Conservation (phyloP, 2,888 invertebrate genomes). For the Coronaproctus castanopsis region DNA sequence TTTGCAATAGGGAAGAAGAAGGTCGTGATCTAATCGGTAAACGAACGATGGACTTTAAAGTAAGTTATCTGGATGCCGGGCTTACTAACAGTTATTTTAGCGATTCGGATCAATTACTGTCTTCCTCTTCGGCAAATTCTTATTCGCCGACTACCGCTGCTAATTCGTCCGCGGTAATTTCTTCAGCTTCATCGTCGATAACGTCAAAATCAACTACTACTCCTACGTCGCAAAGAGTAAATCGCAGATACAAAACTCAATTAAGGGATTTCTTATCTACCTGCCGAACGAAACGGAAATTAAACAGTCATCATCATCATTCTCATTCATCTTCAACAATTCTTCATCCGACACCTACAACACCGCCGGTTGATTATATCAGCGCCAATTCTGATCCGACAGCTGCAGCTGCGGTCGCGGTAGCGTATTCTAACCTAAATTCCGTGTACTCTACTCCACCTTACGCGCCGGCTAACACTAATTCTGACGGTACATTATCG, state of each 20-base stretch:
- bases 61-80: slow-evolving; percentile 87
- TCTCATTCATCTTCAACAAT: slow-evolving; percentile 29
- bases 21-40: slow-evolving; percentile 92
- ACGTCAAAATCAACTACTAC: slow-evolving; percentile 27
- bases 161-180: slow-evolving; percentile 32
- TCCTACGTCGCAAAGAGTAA: slow-evolving; percentile 57
- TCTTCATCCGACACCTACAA: slow-evolving; percentile 34
- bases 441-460: slow-evolving; percentile 25
- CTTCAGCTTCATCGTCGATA: neutral
- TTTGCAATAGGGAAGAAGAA: slow-evolving; percentile 98
- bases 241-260: slow-evolving; percentile 73
- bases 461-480: slow-evolving; percentile 37
- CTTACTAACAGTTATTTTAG: slow-evolving; percentile 77
- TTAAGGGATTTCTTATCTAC: slow-evolving; percentile 80
- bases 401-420: slow-evolving; percentile 45
- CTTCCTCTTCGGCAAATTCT: slow-evolving; percentile 27
- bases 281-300: slow-evolving; percentile 60
- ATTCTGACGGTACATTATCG: slow-evolving; percentile 24
- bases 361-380: slow-evolving; percentile 42
- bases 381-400: slow-evolving; percentile 42
- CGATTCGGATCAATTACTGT: slow-evolving; percentile 55
- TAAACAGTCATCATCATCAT: slow-evolving; percentile 28
- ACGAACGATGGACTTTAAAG: slow-evolving; percentile 97
- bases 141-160: slow-evolving; percentile 29
- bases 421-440: slow-evolving; percentile 10